Percentiles rank a stretch among this genome's conserved stretches.
Evolutionary conservation across 1,140 invertebrate species (phyloP).

Genomic region (Eurosta solidaginis): DNA sequence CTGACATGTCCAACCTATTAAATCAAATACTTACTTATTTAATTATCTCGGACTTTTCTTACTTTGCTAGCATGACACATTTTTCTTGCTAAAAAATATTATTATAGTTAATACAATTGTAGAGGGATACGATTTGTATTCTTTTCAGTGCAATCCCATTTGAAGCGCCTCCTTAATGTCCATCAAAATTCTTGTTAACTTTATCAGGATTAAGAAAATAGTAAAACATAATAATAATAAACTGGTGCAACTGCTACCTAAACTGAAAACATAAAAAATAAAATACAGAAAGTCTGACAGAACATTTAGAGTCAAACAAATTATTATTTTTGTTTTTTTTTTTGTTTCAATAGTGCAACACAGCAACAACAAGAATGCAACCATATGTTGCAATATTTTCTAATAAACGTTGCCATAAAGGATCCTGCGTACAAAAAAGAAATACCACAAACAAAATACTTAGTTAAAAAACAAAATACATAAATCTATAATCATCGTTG

Average conservation of each 20-base stretch:
- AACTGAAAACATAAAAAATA: neutral
- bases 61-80: too few species aligned
- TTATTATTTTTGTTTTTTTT: too few species aligned
- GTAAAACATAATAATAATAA: neutral
- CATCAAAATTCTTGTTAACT: neutral
- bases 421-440: constrained; percentile 28
- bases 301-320: neutral
- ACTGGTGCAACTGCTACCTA: neutral
- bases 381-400: constrained; percentile 45
- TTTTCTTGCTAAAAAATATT: too few species aligned
- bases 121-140: too few species aligned
- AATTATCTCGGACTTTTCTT: too few species aligned
- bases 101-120: too few species aligned
- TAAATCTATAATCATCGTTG: constrained; percentile 52
- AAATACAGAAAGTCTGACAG: neutral
- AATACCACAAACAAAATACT: neutral
- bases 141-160: neutral
- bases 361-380: neutral
- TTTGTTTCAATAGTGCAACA: too few species aligned
- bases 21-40: too few species aligned
- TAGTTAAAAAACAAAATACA: neutral
- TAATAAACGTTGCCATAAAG: constrained; percentile 38
- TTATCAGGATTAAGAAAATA: neutral
- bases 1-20: too few species aligned
- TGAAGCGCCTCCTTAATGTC: neutral